Base-by-base conservation (phyloP, 2,888 invertebrate species). In the Drosophila fungiperda region DNA sequence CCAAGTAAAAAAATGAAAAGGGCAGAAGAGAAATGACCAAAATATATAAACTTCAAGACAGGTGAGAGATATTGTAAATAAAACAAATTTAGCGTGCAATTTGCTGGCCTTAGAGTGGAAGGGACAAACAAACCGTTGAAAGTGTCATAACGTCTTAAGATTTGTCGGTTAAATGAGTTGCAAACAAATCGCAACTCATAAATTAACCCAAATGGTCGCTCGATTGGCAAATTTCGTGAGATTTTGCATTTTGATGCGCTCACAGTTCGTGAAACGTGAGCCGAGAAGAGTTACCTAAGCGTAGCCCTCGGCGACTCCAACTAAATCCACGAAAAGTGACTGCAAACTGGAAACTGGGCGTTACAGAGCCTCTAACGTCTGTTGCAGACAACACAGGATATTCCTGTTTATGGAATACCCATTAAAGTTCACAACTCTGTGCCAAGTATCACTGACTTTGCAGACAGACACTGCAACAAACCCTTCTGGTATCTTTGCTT, bases 221-320 rank as follows among this genome's bases (percentile, higher is more conserved):
- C 75, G 86, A 85, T 85, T 85, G 88, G 85, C 78, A 80, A 89
- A 90, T 89, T 83, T 92, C 92, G 92, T 91, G 91, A 91, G 91
- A 92, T 91, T 88, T 89, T 82, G 74, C 81, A 82, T 82, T 84
- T 83, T 90, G 91, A 91, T 91, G 91, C 87, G 91, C 90, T 83
- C 69, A 26, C 73, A 91, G 82, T 91, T 91, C 85, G 85, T 85
- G 86, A 89, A 80, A 55, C 55, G 55, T 55, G 55, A 55, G 38
- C 38, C 73, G 67, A 76, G 89, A 85, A 89, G 88, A 77, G 86
- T 89, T 89, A 85, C 90, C 86, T 89, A 89, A 85, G 86, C 72
- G 65, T 60, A 57, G 88, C 85, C 86, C 17, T 59, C 38, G 77
- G 77, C 20, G 17, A 20, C 58, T 15, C 9, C 20, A 29, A 23